Percentiles rank a stretch among this genome's conserved stretches.
Conservation (phyloP, 2,797 vertebrate genomes). For the Acrocephalus scirpaceus region DNA sequence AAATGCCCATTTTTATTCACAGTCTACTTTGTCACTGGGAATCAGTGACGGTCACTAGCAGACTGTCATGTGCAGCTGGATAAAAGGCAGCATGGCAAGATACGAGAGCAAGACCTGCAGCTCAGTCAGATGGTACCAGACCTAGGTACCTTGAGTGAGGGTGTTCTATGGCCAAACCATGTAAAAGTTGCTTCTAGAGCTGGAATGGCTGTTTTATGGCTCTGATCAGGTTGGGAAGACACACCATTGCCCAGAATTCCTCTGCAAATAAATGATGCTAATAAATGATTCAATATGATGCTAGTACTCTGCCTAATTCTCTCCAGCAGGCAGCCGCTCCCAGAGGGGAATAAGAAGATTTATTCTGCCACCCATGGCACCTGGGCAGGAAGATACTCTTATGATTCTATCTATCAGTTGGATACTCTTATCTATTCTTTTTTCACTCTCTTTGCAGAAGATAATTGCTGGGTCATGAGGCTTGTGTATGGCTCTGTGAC, state of each 20-base stretch:
- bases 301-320: background rate
- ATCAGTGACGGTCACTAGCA: background rate
- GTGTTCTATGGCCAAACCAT: background rate
- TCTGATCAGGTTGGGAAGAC: background rate
- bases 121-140: background rate
- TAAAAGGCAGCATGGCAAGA: background rate
- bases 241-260: background rate
- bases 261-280: background rate
- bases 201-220: background rate
- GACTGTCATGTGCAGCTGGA: background rate
- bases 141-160: background rate
- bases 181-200: background rate
- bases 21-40: background rate
- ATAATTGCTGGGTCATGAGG: background rate
- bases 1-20: background rate
- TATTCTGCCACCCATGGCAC: background rate
- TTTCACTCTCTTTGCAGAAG: background rate
- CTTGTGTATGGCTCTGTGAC: background rate
- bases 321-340: slow-evolving; percentile 32
- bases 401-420: background rate
- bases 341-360: background rate
- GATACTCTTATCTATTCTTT: background rate
- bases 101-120: background rate
- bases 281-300: background rate
- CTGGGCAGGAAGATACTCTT: background rate